A percentile compares a stretch with the other conserved stretches of the same genome.
Evolutionary conservation across 1,140 invertebrate genomes (phyloP).

Genomic region (Tetramorium parvispinum): DNA sequence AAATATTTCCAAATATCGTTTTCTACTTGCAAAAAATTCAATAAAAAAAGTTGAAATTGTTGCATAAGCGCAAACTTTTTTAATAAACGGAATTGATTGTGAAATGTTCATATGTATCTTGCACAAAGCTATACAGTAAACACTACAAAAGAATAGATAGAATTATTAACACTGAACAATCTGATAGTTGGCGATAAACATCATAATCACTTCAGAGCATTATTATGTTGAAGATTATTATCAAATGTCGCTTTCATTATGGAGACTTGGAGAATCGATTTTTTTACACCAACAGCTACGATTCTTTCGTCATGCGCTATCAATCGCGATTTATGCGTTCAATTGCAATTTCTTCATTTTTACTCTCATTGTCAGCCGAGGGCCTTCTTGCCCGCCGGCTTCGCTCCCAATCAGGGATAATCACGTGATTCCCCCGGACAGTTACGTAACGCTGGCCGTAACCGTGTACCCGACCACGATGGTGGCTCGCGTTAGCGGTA

Average conservation of each 20-base stretch:
- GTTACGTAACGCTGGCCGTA: slow-evolving; percentile 67
- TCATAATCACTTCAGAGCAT: background rate
- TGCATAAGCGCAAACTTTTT: background rate
- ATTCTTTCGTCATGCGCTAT: background rate
- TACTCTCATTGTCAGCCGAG: background rate
- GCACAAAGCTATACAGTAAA: background rate
- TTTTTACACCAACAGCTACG: background rate
- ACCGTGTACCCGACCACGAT: slow-evolving; percentile 57
- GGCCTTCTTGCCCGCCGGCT: slow-evolving; percentile 40
- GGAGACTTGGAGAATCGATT: background rate
- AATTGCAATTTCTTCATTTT: background rate
- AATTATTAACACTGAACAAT: background rate
- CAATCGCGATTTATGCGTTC: background rate
- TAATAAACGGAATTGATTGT: background rate
- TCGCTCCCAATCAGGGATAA: slow-evolving; percentile 64
- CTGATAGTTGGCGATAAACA: background rate
- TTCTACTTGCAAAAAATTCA: background rate
- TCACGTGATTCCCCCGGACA: slow-evolving; percentile 58
- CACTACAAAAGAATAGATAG: background rate
- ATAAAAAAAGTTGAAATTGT: background rate
- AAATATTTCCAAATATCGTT: background rate
- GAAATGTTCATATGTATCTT: background rate
- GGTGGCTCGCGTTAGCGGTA: slow-evolving; percentile 74
- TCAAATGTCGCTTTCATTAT: slow-evolving; percentile 28
- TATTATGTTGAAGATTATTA: slow-evolving; percentile 18